Evolutionary conservation across 2,888 invertebrate species (phyloP), one percentile per base, ranked within the genome.

Genomic region (Dasysyrphus tricinctus): DNA sequence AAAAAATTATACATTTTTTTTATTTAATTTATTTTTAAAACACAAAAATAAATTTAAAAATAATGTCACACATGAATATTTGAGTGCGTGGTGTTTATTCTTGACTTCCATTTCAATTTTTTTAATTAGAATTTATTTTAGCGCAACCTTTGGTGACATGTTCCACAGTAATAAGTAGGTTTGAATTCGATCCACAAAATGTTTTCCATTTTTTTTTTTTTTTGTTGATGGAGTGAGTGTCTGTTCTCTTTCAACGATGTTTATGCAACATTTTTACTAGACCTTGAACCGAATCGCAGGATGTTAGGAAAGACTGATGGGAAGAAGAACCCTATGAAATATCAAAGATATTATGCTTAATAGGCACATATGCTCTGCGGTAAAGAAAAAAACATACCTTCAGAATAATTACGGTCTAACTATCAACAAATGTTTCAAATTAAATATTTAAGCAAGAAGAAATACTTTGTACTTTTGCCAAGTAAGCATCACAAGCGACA

Each of bases 401-500:
- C 37, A 42, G 24, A 51, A 42, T 51, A 49, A 67, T 65, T 49
- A 67, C 49, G 49, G 72, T 75, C 59, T 54, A 61, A 74, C 37
- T 56, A 59, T 6, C 44, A 54, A 84, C 57, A 72, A 84, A 76
- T 80, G 80, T 84, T 80, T 80, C 54, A 84, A 84, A 84, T 84
- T 84, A 67, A 80, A 83, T 42, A 80, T 51, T 72, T 29, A 72
- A 59, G 54, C 19, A 14, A 42, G 39, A 57, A 59, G 9, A 78
- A 76, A 84, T 80, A 84, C 76, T 80, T 80, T 76, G 84, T 84
- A 80, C 72, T 54, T 72, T 67, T 80, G 85, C 85, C 80, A 85
- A 32, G 32, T 24, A 85, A 37, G 42, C 56, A 44, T 16, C 9
- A 24, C 69, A 69, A 37, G 47, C 80, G 80, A 80, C 72, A 37